Evolutionary conservation across 2,797 vertebrate genomes (phyloP).

Genomic region (Loriculus beryllinus): DNA sequence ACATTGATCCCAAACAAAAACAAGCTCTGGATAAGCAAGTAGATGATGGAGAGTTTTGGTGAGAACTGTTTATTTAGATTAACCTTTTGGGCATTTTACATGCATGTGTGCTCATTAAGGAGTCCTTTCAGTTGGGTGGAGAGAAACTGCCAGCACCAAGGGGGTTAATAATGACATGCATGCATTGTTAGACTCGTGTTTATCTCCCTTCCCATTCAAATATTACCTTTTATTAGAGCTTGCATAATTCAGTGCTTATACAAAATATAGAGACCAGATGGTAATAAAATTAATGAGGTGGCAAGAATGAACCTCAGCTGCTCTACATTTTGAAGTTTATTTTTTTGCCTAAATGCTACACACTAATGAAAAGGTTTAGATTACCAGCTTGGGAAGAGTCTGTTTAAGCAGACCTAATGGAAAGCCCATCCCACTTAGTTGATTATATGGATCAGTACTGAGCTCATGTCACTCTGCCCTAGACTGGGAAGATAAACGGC

Average conservation of each 20-base stretch:
- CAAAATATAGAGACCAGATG: conserved; percentile 50
- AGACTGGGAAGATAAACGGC: not conserved
- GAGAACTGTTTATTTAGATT: not conserved
- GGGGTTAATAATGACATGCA: not conserved
- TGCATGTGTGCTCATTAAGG: not conserved
- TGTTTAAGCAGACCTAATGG: conserved; percentile 22
- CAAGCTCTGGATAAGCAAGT: conserved; percentile 69
- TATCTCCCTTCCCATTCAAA: conserved; percentile 26
- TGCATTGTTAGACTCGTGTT: conserved; percentile 3
- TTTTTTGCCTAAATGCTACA: conserved; percentile 15
- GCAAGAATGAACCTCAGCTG: conserved; percentile 43
- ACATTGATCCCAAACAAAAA: conserved; percentile 71
- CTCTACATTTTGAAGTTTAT: conserved; percentile 22
- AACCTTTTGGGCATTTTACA: not conserved
- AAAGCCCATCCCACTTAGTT: not conserved
- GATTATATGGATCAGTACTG: not conserved
- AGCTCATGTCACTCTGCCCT: not conserved
- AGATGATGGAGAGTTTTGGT: conserved; percentile 94
- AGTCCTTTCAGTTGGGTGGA: not conserved
- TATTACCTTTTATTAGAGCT: conserved; percentile 43
- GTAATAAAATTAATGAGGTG: conserved; percentile 59
- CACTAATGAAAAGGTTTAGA: not conserved
- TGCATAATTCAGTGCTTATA: not conserved
- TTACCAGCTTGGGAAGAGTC: not conserved
- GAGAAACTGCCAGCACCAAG: not conserved